A percentile compares a stretch with the other conserved stretches of the same genome.
Evolutionary conservation across 2,113 vertebrate species (phyloP).

Genomic region (Xiphophorus maculatus): DNA sequence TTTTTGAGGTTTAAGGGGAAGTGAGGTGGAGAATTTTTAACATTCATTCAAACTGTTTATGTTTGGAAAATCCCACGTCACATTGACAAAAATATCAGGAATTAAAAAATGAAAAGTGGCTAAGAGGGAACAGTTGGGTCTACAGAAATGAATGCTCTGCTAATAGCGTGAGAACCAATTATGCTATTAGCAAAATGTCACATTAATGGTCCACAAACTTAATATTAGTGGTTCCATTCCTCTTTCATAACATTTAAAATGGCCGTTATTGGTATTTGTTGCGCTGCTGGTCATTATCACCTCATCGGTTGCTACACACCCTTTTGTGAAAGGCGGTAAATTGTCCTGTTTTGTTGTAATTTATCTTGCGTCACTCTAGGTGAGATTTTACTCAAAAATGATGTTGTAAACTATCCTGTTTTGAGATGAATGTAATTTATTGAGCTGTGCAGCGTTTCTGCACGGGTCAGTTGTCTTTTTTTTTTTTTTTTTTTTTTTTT

Average conservation of each 20-base stretch:
- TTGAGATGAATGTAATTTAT: conserved; percentile 85
- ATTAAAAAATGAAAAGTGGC: neutral
- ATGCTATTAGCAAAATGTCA: too few species aligned
- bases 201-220: neutral
- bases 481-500: conserved; percentile 49
- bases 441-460: conserved; percentile 74
- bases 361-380: conserved; percentile 64
- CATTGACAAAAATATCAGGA: neutral
- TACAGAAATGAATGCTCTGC: neutral
- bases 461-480: conserved; percentile 27
- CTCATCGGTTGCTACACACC: conserved; percentile 10
- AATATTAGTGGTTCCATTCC: neutral
- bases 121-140: neutral
- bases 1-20: too few species aligned
- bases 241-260: neutral
- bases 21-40: too few species aligned
- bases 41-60: neutral
- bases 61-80: neutral
- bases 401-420: conserved; percentile 81
- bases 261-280: neutral
- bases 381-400: conserved; percentile 65
- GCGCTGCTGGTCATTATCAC: neutral
- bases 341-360: conserved; percentile 75
- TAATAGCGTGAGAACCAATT: neutral
- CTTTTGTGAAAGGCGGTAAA: conserved; percentile 68